Percentiles rank a stretch among this genome's conserved stretches.
These are phyloP conservation scores for Cyrtorhinus lividipennis DNA, from an alignment of 1,140 invertebrate species.

Conservation along the genomic window DNA sequence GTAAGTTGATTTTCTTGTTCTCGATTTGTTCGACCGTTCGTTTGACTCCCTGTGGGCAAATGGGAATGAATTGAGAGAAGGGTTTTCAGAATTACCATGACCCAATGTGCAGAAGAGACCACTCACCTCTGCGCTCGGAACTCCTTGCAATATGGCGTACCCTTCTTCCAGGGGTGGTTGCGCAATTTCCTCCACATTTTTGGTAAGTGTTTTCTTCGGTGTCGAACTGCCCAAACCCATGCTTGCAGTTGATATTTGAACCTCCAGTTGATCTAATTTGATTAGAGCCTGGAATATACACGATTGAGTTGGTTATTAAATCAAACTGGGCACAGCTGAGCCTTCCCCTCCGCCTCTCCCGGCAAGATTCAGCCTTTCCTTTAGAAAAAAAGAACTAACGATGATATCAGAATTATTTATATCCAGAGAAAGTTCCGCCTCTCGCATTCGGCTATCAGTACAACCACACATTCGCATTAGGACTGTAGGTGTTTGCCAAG, in stretches of 20 bases:
- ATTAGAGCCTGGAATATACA: conserved; percentile 41
- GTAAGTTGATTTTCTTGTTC: conserved; percentile 50
- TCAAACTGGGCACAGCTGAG: too few relatives aligned
- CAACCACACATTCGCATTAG: too few relatives aligned
- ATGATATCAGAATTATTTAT: too few relatives aligned
- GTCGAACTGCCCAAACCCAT: conserved; percentile 46
- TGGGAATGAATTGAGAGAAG: conserved; percentile 13
- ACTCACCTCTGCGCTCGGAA: conserved; percentile 46
- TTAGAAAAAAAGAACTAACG: too few relatives aligned
- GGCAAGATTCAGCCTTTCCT: too few relatives aligned
- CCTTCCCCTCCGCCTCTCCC: too few relatives aligned
- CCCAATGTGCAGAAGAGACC: not conserved
- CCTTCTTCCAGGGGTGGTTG: conserved; percentile 43
- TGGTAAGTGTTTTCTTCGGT: conserved; percentile 45
- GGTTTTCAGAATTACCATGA: conserved; percentile 17
- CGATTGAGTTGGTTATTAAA: not conserved
- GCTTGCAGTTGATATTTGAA: conserved; percentile 51
- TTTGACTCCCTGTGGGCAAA: conserved; percentile 39
- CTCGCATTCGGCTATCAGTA: too few relatives aligned
- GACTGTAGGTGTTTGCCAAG: too few relatives aligned
- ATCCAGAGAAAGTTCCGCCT: too few relatives aligned
- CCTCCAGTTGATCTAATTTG: conserved; percentile 61
- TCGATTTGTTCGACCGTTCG: conserved; percentile 56
- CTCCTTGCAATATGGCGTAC: conserved; percentile 53
- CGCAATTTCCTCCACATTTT: conserved; percentile 49